Base-by-base conservation (phyloP, 1,140 invertebrate species). In the Zaprionus africanus region DNA sequence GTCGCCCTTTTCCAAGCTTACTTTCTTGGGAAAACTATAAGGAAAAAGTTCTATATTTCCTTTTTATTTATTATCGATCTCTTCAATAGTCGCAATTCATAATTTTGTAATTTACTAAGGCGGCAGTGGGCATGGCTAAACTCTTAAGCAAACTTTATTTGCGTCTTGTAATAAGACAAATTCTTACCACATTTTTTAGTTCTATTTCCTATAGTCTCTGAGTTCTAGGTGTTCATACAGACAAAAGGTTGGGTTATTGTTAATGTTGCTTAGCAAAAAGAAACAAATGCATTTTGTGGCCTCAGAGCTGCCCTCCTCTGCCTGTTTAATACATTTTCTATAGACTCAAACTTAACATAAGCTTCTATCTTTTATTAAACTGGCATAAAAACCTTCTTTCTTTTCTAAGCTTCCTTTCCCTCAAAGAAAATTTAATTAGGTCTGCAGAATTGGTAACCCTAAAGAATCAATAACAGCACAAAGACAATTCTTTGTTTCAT, bases 401-500 rank as follows among this genome's bases (percentile, higher is more conserved):
- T 19, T 7, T n/a, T 5, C 46, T 22, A 22, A 22, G 3, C 19
- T 13, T 49, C 1, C 4, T 4, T 24, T 51, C 2, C 19, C 19
- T 24, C 1, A 19, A 24, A 51, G 15, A 5, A 51, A 51, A 51
- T 51, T 3, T 13, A 51, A 51, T 51, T 51, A 51, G 41, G 41
- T 22, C 0, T 19, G n/a, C n/a, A 46, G 41, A 17, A 17, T 17
- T 51, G 46, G 46, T 24, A 56, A 56, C 26, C 53, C 53, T 13
- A 56, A 24, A 26, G 53, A 56, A 28, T 56, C 22, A 56, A 56
- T 56, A 56, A 31, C 15, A 11, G 17, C 5, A 5, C 15, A 28
- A 46, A 38, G 28, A 38, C 17, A 34, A 71, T 60, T 57, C 15
- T 43, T 26, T 26, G 19, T 41, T 19, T 28, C 6, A 31, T 62